Evolutionary conservation across 2,888 invertebrate species (phyloP).

Genomic region (Linyphia triangularis): DNA sequence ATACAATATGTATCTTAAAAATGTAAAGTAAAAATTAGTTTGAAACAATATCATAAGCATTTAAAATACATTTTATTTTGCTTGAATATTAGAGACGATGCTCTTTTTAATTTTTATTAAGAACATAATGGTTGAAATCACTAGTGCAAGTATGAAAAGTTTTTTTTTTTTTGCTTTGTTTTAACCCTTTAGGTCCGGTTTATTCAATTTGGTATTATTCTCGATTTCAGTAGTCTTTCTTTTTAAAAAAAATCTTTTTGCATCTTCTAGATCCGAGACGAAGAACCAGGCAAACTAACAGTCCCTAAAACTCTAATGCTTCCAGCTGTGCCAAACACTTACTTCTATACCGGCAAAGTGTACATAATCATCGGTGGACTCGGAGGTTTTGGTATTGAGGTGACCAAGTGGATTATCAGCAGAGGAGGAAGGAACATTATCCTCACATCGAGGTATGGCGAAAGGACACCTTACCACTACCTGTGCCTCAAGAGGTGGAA

Average conservation of each 20-base stretch:
- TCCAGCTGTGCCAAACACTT: constrained; percentile 90
- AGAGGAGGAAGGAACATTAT: constrained; percentile 92
- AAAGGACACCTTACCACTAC: constrained; percentile 95
- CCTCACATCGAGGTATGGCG: constrained; percentile 92
- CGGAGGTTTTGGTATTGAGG: constrained; percentile 97
- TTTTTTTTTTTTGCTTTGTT: neutral
- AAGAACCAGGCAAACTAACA: constrained; percentile 83
- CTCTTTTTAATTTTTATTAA: no score
- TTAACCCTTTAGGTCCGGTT: no score
- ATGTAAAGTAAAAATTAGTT: no score
- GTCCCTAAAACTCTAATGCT: constrained; percentile 81
- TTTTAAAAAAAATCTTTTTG: neutral
- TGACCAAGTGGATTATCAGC: constrained; percentile 91
- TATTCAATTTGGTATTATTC: no score
- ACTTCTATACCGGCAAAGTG: constrained; percentile 83
- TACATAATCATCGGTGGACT: constrained; percentile 86
- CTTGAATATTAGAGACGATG: no score
- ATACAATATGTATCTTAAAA: no score
- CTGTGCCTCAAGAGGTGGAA: constrained; percentile 86
- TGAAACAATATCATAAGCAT: no score
- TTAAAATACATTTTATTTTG: no score
- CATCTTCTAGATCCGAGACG: constrained; percentile 86
- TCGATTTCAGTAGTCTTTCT: no score
- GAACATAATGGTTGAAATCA: no score
- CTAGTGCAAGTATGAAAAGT: no score